A percentile compares a stretch with the other conserved stretches of the same genome.
Conservation (phyloP, 1,140 invertebrate genomes). For the Drosophila nebulosa region DNA sequence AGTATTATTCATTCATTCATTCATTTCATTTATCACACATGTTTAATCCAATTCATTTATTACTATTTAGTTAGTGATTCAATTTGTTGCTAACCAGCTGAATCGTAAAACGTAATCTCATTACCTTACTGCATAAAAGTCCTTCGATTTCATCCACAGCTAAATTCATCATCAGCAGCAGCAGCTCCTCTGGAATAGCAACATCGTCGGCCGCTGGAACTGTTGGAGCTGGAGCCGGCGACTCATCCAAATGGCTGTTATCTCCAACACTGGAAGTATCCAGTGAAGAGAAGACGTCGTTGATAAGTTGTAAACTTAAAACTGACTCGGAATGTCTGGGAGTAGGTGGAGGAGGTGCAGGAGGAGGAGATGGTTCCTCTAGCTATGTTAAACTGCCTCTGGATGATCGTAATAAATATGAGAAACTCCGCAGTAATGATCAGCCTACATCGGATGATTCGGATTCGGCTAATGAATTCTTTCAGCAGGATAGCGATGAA, state of each 20-base stretch:
- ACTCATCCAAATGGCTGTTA: conserved; percentile 77
- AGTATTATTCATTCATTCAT: background rate
- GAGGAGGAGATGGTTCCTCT: background rate
- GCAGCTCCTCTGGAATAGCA: conserved; percentile 41
- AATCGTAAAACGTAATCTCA: conserved; percentile 61
- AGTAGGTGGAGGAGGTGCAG: background rate
- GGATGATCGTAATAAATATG: conserved; percentile 90
- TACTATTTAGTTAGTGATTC: conserved; percentile 33
- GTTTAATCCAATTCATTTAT: conserved; percentile 17
- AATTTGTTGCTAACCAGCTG: conserved; percentile 30
- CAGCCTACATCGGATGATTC: conserved; percentile 84
- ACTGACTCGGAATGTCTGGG: conserved; percentile 61
- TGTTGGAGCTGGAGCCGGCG: conserved; percentile 23
- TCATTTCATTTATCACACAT: background rate
- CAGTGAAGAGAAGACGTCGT: conserved; percentile 77
- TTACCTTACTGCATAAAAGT: conserved; percentile 81
- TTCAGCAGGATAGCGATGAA: conserved; percentile 67
- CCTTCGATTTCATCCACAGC: conserved; percentile 80
- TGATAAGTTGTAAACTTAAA: conserved; percentile 66
- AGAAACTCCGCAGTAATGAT: conserved; percentile 86
- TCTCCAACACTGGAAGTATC: conserved; percentile 75
- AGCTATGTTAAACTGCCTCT: conserved; percentile 85
- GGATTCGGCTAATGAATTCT: conserved; percentile 70
- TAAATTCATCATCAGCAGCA: conserved; percentile 73
- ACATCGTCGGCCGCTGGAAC: conserved; percentile 20